Percentiles rank a stretch among this genome's conserved stretches.
phyloP scores from a whole-genome alignment of 2,113 vertebrate genomes.

The Catharus bicknelli region DNA sequence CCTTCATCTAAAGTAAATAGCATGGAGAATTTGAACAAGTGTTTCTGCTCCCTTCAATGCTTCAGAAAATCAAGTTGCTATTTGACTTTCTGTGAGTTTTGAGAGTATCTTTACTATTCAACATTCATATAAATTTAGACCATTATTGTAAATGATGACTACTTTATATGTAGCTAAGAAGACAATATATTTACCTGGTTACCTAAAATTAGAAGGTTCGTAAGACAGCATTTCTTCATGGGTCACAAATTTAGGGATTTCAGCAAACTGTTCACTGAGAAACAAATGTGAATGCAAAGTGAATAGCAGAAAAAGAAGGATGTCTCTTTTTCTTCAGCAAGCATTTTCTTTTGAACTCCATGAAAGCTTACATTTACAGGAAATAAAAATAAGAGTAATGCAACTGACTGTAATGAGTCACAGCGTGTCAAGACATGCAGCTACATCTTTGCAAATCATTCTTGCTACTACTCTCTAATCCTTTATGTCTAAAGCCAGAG shows the following conservation, averaged over 20 bases:
- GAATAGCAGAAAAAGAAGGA: not conserved
- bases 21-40: conserved; percentile 33
- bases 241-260: not conserved
- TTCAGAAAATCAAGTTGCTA: not conserved
- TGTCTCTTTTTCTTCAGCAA: not conserved
- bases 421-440: not conserved
- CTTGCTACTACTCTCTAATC: not conserved
- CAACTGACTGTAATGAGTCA: not conserved
- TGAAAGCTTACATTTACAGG: not conserved
- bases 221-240: not conserved
- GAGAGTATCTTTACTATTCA: not conserved
- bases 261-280: not conserved
- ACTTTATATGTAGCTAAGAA: not conserved
- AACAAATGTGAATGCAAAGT: not conserved
- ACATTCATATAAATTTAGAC: not conserved
- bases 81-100: not conserved
- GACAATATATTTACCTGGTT: not conserved
- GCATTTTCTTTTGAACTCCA: not conserved
- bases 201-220: not conserved
- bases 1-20: conserved; percentile 38
- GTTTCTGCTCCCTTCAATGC: not conserved
- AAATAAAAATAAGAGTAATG: not conserved
- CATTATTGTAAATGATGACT: not conserved
- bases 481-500: not conserved
- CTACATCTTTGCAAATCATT: not conserved